phyloP scores from a whole-genome alignment of 2,888 invertebrate genomes.

The Drosophila pegasa region DNA sequence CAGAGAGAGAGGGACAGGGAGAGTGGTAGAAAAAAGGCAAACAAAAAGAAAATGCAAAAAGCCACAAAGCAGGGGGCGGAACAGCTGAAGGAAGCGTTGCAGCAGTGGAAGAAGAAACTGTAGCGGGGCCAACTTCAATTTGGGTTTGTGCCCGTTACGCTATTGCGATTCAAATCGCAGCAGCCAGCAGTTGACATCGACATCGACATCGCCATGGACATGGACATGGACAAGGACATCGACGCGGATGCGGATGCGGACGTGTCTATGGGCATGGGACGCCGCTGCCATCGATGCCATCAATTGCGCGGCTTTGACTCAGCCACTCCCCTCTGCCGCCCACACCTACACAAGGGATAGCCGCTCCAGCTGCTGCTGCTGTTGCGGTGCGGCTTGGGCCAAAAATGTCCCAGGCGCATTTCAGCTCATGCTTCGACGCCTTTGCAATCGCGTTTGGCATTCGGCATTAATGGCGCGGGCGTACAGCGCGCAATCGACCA shows the following conservation, averaged over 20 bases:
- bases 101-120: constrained; percentile 34
- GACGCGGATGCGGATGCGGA: constrained; percentile 9
- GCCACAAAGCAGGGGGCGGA: constrained; percentile 2
- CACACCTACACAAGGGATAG: constrained; percentile 3
- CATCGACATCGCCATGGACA: constrained; percentile 38
- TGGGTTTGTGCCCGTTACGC: constrained; percentile 58
- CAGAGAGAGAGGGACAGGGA: too few relatives aligned
- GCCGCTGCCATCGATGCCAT: constrained; percentile 65
- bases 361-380: constrained; percentile 21
- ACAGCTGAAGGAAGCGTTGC: not conserved
- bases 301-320: constrained; percentile 56
- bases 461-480: constrained; percentile 69
- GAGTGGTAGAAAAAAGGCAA: not conserved
- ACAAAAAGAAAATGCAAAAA: constrained; percentile 28
- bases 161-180: constrained; percentile 77
- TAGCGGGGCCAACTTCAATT: constrained; percentile 68
- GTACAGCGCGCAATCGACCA: constrained; percentile 48
- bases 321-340: not conserved
- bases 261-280: constrained; percentile 8
- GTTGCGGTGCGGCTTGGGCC: constrained; percentile 36
- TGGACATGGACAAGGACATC: constrained; percentile 17
- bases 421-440: constrained; percentile 75
- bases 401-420: constrained; percentile 72
- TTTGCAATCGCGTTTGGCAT: constrained; percentile 74
- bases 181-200: constrained; percentile 52